Evolutionary conservation across 23 tunicate genomes (phyloP), one percentile per base, ranked within the genome.

Genomic region (Halocynthia aurantium): DNA sequence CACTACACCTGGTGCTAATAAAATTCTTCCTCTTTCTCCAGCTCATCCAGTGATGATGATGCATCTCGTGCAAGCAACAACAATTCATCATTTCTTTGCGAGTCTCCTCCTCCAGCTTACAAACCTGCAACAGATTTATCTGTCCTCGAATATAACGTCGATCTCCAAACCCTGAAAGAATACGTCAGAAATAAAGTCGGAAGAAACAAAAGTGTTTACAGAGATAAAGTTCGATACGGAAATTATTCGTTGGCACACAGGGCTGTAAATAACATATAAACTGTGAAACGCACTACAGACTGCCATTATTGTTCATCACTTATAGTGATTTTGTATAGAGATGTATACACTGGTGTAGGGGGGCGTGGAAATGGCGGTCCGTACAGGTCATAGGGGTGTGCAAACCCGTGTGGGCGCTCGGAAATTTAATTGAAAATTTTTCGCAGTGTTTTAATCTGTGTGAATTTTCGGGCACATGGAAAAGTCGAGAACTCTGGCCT

Each of bases 151-250:
- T 88, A 62, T 77, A 88, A 81, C 0, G 87, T 88, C 15, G 95
- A 88, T 52, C 55, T 88, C 60, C 74, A 78, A 51, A 88, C 95
- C 44, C 52, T 88, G 51, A 88, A 88, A 50, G 81, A 83, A 20
- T 81, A 68, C 40, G 86, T 82, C 56, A 76, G 80, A 50, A 66
- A 53, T 78, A 20, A 74, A n/a, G 56, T 53, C 9, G 78, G 56
- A 13, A 74, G 56, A n/a, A 74, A 74, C 63, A 74, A 74, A 4
- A 74, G 13, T 7, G 56, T 10, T 0, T 54, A 74, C 13, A 52
- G 78, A 8, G 78, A 74, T 8, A 74, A 74, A 74, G 60, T 54
- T 5, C 65, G 78, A 8, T 74, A 54, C 57, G 78, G 56, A 22
- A 74, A 74, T 31, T 74, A 74, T n/a, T 55, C 64, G 78, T 19